Base-by-base conservation (phyloP, 2,113 vertebrate genomes). In the Heterotilapia buettikoferi region DNA sequence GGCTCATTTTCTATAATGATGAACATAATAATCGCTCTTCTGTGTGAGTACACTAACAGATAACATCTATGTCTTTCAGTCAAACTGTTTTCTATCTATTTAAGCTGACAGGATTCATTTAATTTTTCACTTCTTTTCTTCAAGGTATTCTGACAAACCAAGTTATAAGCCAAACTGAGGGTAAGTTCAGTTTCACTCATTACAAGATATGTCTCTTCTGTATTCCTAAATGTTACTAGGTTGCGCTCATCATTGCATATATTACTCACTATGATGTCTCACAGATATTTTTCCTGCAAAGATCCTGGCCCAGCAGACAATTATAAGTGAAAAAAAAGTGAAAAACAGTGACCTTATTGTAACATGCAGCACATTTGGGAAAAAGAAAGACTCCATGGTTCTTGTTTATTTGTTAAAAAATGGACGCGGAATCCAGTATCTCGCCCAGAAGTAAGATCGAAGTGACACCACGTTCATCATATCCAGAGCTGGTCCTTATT, bases 321-420 rank as follows among this genome's bases (percentile, higher is more conserved):
- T 4, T 6, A 11, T 91, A 18, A 84, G 63, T 12, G 90, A 93
- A 85, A 81, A 85, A n/a, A n/a, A n/a, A n/a, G n/a, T n/a, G n/a
- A n/a, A 93, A 84, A 83, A 86, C 52, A 78, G 79, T 43, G 59
- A 85, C 54, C 73, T 95, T 11, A 7, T 33, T 33, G 2, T 93
- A n/a, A 93, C 26, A 7, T 95, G 94, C 38, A 94, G 89, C 82
- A 91, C 90, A 12, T 88, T 66, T 85, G 91, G 92, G 1, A 7
- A 2, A 1, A 88, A 84, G 84, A 59, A 84, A 83, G 0, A 1
- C 9, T 5, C 2, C 7, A 1, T 0, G 2, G 83, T 89, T 29
- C 52, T 40, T 86, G 6, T 96, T n/a, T 90, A 93, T 86, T 52
- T 93, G 16, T 92, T 82, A 11, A 87, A 86, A 5, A n/a, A 91